phyloP scores from a whole-genome alignment of 2,888 invertebrate genomes.

The Drosophila lacicola region DNA sequence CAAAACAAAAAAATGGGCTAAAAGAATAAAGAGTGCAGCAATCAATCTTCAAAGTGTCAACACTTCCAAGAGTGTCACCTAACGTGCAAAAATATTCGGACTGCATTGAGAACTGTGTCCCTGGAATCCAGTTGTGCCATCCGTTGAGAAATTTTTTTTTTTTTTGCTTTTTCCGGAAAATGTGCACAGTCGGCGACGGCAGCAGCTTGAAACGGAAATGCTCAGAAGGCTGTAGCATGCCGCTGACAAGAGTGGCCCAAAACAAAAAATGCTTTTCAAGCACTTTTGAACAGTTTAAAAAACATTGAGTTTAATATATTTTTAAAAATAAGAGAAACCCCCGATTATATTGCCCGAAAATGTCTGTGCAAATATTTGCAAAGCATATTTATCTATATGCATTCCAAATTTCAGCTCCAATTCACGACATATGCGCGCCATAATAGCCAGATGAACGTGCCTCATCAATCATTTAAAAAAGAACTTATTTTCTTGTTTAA shows the following conservation, averaged over 20 bases:
- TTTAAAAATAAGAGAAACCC: slow-evolving; percentile 14
- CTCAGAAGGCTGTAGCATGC: neutral
- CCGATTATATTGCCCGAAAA: slow-evolving; percentile 21
- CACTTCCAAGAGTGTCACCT: slow-evolving; percentile 50
- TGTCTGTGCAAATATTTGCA: slow-evolving; percentile 39
- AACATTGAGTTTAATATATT: slow-evolving; percentile 8
- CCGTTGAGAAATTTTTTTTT: slow-evolving; percentile 2
- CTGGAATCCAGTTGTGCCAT: neutral
- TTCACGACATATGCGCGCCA: slow-evolving; percentile 51
- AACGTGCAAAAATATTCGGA: slow-evolving; percentile 49
- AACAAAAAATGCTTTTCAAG: slow-evolving; percentile 12
- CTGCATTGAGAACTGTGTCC: neutral
- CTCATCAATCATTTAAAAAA: slow-evolving; percentile 69
- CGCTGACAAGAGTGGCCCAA: slow-evolving; percentile 8
- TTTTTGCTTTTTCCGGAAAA: slow-evolving; percentile 3
- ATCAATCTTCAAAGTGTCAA: slow-evolving; percentile 73
- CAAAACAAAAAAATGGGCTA: neutral
- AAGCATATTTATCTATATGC: slow-evolving; percentile 25
- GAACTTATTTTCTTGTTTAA: slow-evolving; percentile 71
- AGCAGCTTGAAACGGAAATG: slow-evolving; percentile 13
- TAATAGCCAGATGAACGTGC: slow-evolving; percentile 33
- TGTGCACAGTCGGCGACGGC: slow-evolving; percentile 13
- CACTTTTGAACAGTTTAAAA: slow-evolving; percentile 3
- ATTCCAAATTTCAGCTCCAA: slow-evolving; percentile 41
- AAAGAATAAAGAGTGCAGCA: slow-evolving; percentile 51